phyloP scores from a whole-genome alignment of 2,797 vertebrate genomes.

The Brachymystax lenok region DNA sequence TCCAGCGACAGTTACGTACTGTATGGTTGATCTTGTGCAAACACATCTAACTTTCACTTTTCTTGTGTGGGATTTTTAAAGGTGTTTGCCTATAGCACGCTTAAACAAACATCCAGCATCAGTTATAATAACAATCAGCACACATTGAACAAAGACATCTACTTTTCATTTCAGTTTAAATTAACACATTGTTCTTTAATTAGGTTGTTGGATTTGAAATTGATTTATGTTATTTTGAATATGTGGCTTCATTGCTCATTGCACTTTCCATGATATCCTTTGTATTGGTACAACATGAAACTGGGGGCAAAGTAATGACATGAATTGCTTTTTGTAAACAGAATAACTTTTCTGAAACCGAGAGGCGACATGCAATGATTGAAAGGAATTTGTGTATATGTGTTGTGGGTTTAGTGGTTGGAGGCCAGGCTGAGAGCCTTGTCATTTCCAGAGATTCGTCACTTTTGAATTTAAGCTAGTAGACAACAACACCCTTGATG shows the following conservation, averaged over 20 bases:
- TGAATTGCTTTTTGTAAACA: neutral
- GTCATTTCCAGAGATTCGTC: neutral
- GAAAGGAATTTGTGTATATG: slow-evolving; percentile 1
- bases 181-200: neutral
- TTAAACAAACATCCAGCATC: neutral
- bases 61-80: neutral
- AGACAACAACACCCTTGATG: neutral
- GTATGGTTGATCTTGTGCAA: slow-evolving; percentile 25
- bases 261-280: neutral
- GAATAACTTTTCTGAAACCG: neutral
- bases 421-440: neutral
- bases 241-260: neutral
- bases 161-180: neutral
- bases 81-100: neutral
- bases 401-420: slow-evolving; percentile 1
- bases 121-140: neutral
- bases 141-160: neutral
- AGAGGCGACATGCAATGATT: neutral
- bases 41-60: neutral
- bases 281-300: neutral
- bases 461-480: neutral
- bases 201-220: neutral
- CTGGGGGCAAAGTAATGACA: neutral
- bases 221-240: neutral
- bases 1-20: slow-evolving; percentile 14